Conservation (phyloP, 2,888 invertebrate genomes). For the Arrhopalites spinosus region DNA sequence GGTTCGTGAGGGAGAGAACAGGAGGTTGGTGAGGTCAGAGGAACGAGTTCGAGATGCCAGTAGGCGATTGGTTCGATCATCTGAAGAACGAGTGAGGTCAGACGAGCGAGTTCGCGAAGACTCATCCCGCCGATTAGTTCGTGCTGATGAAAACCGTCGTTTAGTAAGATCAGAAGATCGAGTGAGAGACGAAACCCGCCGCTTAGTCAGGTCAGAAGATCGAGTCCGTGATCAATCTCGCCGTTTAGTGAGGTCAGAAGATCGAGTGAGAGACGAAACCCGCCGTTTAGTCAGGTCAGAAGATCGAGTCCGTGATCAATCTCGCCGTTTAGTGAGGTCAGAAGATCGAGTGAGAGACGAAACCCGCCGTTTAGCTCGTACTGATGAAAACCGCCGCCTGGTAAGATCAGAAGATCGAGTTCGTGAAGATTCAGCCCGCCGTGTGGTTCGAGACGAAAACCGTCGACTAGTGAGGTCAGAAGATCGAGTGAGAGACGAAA, state of each 20-base stretch:
- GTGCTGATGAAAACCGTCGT: conserved; percentile 13
- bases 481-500: conserved; percentile 21
- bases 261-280: conserved; percentile 22
- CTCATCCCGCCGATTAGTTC: conserved; percentile 14
- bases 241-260: conserved; percentile 25
- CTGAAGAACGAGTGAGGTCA: not conserved
- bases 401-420: conserved; percentile 16
- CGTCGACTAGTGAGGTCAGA: conserved; percentile 17
- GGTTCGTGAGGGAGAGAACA: not conserved
- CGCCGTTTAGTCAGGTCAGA: conserved; percentile 29
- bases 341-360: conserved; percentile 24
- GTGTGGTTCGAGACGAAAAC: conserved; percentile 5
- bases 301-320: conserved; percentile 3
- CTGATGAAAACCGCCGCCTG: conserved; percentile 21
- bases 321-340: conserved; percentile 19
- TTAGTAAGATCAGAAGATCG: conserved; percentile 17
- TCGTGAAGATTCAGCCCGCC: not conserved
- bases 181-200: conserved; percentile 23
- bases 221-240: conserved; percentile 25
- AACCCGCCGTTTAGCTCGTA: conserved; percentile 10
- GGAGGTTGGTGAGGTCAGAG: conserved; percentile 8
- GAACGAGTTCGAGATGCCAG: conserved; percentile 17
- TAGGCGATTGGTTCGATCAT: conserved; percentile 31
- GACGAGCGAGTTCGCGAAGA: conserved; percentile 10
- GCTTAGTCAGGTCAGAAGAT: conserved; percentile 25